Percentiles rank a stretch among this genome's conserved stretches.
These are phyloP conservation scores for Eupithecia exiguata DNA, from an alignment of 2,888 invertebrate genomes.

Conservation along the genomic window DNA sequence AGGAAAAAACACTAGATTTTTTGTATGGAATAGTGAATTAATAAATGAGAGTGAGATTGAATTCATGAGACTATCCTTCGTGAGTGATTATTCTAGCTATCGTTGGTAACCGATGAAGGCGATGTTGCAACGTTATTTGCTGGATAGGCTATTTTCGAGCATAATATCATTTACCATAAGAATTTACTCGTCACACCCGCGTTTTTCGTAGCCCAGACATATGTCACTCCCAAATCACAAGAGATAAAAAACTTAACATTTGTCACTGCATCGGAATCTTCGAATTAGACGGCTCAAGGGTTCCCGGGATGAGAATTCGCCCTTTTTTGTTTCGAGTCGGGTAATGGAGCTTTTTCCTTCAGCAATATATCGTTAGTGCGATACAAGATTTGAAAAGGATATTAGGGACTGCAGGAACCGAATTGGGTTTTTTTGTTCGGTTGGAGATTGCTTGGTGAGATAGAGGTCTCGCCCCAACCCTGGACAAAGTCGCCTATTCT, in stretches of 20 bases:
- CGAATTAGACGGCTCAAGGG: constrained; percentile 74
- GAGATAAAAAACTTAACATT: constrained; percentile 77
- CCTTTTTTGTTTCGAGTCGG: constrained; percentile 66
- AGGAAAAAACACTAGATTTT: not conserved
- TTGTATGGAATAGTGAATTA: not conserved
- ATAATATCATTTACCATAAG: not conserved
- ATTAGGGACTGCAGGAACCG: constrained; percentile 43
- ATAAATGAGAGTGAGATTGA: not conserved
- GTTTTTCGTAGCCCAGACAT: constrained; percentile 44
- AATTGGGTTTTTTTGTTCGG: constrained; percentile 32
- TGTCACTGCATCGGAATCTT: constrained; percentile 82
- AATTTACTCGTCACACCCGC: constrained; percentile 18
- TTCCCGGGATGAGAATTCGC: constrained; percentile 62
- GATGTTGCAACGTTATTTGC: not conserved
- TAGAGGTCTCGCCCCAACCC: not conserved
- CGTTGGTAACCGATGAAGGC: not conserved
- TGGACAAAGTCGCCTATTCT: not conserved
- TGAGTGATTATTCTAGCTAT: not conserved
- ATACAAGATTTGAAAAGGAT: constrained; percentile 45
- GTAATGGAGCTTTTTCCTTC: constrained; percentile 56
- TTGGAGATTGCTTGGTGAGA: constrained; percentile 14
- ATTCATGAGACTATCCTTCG: not conserved
- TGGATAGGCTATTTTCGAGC: not conserved
- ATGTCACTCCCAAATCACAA: constrained; percentile 56
- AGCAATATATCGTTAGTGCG: constrained; percentile 46